Evolutionary conservation across 2,113 vertebrate species (phyloP).

Genomic region (Onychorhynchus coronatus): DNA sequence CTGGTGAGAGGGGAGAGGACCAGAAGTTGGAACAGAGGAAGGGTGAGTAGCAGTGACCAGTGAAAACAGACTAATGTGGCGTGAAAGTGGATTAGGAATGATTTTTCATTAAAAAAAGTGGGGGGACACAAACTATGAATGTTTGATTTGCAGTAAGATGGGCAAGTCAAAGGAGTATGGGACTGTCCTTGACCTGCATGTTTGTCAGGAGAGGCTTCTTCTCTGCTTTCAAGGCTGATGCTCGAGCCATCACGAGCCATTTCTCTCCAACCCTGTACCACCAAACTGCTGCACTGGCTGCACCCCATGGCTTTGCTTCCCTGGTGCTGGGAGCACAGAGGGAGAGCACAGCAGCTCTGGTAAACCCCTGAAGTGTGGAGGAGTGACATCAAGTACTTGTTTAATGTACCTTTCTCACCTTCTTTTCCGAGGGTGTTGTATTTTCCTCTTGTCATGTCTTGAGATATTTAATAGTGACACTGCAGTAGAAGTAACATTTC

Average conservation of each 20-base stretch:
- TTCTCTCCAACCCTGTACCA: not conserved
- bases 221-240: not conserved
- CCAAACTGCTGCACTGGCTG: accelerated
- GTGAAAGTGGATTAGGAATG: not conserved
- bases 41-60: not conserved
- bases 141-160: not conserved
- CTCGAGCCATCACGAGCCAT: not conserved
- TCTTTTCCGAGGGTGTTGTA: not conserved
- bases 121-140: not conserved
- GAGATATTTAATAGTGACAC: not conserved
- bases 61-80: not conserved
- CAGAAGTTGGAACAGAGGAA: not conserved
- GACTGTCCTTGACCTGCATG: not conserved
- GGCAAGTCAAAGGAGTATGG: not conserved
- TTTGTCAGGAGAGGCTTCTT: not conserved
- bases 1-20: not conserved
- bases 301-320: not conserved
- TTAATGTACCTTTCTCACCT: not conserved
- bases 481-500: not conserved
- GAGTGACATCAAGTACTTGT: not conserved
- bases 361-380: not conserved
- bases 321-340: not conserved
- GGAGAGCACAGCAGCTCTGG: not conserved
- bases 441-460: not conserved
- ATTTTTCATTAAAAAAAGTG: not conserved